phyloP scores from a whole-genome alignment of 2,113 vertebrate genomes.

The Pomatorhinus ruficollis region DNA sequence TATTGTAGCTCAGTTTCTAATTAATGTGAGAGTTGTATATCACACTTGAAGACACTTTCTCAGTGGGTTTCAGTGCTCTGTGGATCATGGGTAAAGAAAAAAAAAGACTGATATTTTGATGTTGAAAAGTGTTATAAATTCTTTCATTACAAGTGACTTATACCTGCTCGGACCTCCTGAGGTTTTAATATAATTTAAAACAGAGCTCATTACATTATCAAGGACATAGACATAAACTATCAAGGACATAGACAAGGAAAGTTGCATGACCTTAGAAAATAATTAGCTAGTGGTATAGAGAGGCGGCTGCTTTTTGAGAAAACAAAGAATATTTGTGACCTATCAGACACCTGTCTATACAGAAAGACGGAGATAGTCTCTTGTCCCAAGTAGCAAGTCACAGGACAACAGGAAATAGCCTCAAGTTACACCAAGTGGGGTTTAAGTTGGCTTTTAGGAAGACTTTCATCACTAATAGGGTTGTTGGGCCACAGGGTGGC shows the following conservation, averaged over 20 bases:
- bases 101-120: not conserved
- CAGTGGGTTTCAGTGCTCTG: not conserved
- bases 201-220: not conserved
- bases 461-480: not conserved
- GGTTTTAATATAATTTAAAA: not conserved
- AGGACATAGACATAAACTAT: not conserved
- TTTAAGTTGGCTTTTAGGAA: not conserved
- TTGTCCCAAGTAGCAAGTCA: not conserved
- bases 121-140: not conserved
- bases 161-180: not conserved
- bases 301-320: not conserved
- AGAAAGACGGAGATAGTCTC: not conserved
- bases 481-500: not conserved
- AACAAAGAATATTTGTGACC: not conserved
- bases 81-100: not conserved
- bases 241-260: not conserved
- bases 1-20: conserved; percentile 19
- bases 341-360: not conserved
- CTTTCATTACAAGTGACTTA: not conserved
- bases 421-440: not conserved
- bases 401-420: not conserved
- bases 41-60: not conserved
- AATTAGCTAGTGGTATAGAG: not conserved
- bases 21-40: not conserved
- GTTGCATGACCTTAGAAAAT: not conserved